Base-by-base conservation (phyloP, 2,113 vertebrate species). In the Mormyrus lacerda region DNA sequence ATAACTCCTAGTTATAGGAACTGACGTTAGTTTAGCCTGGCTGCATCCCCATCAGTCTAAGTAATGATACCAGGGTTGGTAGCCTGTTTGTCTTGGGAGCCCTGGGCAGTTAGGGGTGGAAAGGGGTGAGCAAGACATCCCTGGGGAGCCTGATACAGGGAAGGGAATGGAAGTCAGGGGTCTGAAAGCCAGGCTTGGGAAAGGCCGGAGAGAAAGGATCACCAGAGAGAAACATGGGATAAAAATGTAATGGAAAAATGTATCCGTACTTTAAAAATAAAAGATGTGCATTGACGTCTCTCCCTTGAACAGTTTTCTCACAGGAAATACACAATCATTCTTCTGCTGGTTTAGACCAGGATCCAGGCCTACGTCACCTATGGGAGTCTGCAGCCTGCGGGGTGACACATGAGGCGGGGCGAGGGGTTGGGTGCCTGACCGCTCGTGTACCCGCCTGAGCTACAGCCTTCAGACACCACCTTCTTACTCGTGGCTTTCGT, bases 241-340 rank as follows among this genome's bases (percentile, higher is more conserved):
- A 86, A 76, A 89, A 89, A 87, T 89, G 84, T 65, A 87, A 87
- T 87, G 89, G 89, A 89, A 89, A 87, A 89, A 89, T 65, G 21
- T 27, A 65, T 61, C 35, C 39, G 21, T 44, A 27, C 27, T 89
- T 65, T 48, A 73, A 87, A 89, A 87, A 65, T 87, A 86, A 69
- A 73, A 73, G 85, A 76, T 19, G 82, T 2, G 1, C 84, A 39
- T 53, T 61, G 86, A 87, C 31, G 51, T 87, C 86, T 61, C 10
- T 61, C 27, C 50, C 50, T 55, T 9, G 0, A n/a, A 50, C 24
- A 27, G 48, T 19, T 51, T 53, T 86, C 85, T 86, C 48, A 86
- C 85, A 86, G 85, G 85, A 86, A 87, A n/a, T 19, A 55, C 27
- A 87, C 5, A 53, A 15, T 47, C 50, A 35, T 13, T 51, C 31